Conservation (phyloP, 2,113 vertebrate species). For the Caracal caracal region DNA sequence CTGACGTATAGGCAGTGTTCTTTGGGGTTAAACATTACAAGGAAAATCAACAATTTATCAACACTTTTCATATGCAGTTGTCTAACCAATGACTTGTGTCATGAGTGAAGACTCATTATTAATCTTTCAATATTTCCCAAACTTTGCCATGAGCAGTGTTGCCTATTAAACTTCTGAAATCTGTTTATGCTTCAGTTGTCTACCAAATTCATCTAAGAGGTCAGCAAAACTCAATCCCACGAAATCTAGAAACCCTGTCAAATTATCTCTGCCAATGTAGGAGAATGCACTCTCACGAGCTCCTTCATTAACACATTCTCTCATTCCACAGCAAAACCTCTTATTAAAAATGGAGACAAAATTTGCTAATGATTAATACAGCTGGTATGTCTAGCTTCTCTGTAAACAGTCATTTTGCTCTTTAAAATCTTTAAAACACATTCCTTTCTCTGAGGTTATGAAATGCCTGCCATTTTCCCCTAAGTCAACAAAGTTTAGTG, state of each 20-base stretch:
- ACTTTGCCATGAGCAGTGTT: neutral
- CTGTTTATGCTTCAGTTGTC: neutral
- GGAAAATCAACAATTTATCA: neutral
- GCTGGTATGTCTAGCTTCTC: neutral
- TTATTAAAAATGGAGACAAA: neutral
- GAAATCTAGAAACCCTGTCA: neutral
- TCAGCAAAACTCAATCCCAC: neutral
- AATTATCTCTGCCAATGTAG: neutral
- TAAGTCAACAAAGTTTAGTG: neutral
- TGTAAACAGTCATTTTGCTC: neutral
- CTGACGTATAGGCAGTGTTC: neutral
- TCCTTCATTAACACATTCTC: neutral
- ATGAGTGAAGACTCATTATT: neutral
- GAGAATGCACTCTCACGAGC: neutral
- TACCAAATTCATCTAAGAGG: neutral
- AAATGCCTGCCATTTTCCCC: neutral
- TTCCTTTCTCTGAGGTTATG: neutral
- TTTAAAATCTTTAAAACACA: neutral
- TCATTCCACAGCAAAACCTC: neutral
- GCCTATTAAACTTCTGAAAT: neutral
- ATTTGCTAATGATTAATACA: neutral
- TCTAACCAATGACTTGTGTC: neutral
- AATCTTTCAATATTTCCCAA: neutral
- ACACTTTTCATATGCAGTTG: neutral
- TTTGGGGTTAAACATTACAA: neutral